These are phyloP conservation scores for Stigmatopora argus DNA, from an alignment of 2,113 vertebrate species.

Conservation along the genomic window DNA sequence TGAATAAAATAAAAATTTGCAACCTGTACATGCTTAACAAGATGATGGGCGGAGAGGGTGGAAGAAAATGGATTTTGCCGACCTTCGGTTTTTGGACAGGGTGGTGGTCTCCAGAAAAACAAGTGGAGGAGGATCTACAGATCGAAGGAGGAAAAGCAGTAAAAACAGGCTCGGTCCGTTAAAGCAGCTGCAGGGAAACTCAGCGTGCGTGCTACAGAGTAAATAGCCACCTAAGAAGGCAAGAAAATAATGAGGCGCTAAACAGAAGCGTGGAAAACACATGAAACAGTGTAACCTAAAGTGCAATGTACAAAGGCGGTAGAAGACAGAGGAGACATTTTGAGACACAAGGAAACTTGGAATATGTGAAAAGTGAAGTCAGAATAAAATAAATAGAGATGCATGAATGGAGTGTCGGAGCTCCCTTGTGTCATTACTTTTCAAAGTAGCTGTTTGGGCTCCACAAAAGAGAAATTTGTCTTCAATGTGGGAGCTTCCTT, in stretches of 20 bases:
- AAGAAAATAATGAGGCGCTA: slow-evolving; percentile 28
- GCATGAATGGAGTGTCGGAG: slow-evolving; percentile 40
- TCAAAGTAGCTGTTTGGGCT: slow-evolving; percentile 53
- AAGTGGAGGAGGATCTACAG: slow-evolving; percentile 55
- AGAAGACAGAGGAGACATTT: slow-evolving; percentile 6
- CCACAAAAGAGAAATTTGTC: slow-evolving; percentile 54
- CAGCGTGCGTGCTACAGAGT: slow-evolving; percentile 43
- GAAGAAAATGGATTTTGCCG: neutral
- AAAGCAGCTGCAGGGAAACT: slow-evolving; percentile 44
- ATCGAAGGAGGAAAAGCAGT: slow-evolving; percentile 51
- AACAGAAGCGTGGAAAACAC: slow-evolving; percentile 3
- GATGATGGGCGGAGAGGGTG: neutral
- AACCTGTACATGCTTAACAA: neutral
- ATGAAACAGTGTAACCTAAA: slow-evolving; percentile 1
- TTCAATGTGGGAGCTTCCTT: slow-evolving; percentile 48
- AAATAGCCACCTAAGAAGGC: slow-evolving; percentile 29
- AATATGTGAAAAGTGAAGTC: slow-evolving; percentile 6
- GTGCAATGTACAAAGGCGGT: neutral
- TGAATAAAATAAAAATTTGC: neutral
- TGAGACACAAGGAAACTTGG: slow-evolving; percentile 12
- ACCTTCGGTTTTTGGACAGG: slow-evolving; percentile 8
- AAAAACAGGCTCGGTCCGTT: slow-evolving; percentile 49
- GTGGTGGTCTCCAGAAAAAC: slow-evolving; percentile 53
- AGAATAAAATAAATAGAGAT: slow-evolving; percentile 31
- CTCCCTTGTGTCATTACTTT: slow-evolving; percentile 56